Base-by-base conservation (phyloP, 2,888 invertebrate genomes). In the Calliopum simillimum region DNA sequence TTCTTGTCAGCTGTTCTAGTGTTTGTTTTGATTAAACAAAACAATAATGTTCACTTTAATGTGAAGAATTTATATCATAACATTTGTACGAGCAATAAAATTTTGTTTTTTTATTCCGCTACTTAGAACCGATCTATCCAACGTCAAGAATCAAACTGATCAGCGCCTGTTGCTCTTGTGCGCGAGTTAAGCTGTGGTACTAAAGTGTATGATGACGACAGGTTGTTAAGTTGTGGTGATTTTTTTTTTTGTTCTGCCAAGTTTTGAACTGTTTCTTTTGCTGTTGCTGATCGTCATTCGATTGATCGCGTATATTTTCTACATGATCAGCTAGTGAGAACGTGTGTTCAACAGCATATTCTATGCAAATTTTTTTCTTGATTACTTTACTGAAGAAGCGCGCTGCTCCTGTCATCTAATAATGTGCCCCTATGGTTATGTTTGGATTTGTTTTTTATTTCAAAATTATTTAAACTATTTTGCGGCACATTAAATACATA, bases 101-200 rank as follows among this genome's bases (percentile, higher is more conserved):
- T 46, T 43, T 11, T 51, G 16, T 58, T 49, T 11, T 51, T 23
- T 58, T 49, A 23, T 46, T 53, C 63, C 71, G 71, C 69, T 51
- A 62, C 69, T n/a, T 74, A 84, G 83, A 85, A 85, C 85, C 84
- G 85, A 85, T 83, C 85, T 84, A 84, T 81, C 81, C 85, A 82
- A 84, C 84, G 81, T 81, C 84, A 84, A 85, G 85, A 85, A 85
- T 83, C 81, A 83, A 85, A 85, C 85, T 85, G 83, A 85, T 76
- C 71, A 73, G 68, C 46, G 62, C 23, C 58, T 47, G 16, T 12
- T 51, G 41, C 11, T 66, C 14, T 12, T 33, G 47, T 58, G 58
- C 33, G 49, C 67, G 67, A 49, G 58, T 67, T 67, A 59, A 58
- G 43, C 67, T 67, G 49, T 44, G 63, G 68, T 71, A 70, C 67